These are phyloP conservation scores for Eilema griseolum DNA, from an alignment of 2,888 invertebrate species.

Conservation along the genomic window DNA sequence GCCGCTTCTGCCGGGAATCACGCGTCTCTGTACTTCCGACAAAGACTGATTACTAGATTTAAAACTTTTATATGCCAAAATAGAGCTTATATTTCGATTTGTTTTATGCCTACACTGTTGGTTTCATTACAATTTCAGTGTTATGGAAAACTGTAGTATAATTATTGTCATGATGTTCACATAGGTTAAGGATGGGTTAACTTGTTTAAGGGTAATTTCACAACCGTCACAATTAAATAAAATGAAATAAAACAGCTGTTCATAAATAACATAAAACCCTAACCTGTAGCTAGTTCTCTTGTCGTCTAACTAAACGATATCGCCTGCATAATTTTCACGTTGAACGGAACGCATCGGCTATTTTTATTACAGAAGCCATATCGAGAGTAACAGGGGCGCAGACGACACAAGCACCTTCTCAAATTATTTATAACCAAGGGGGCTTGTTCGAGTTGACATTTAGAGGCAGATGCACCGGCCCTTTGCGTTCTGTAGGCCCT, in stretches of 20 bases:
- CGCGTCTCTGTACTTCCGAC: no score
- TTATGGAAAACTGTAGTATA: no score
- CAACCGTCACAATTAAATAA: constrained; percentile 8
- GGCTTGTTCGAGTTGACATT: constrained; percentile 79
- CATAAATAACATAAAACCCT: constrained; percentile 41
- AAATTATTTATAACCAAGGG: constrained; percentile 80
- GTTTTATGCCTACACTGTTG: no score
- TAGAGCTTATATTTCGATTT: no score
- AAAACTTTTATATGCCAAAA: no score
- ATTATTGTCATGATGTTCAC: neutral
- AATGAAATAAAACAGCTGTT: constrained; percentile 19
- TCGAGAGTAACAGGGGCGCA: constrained; percentile 70
- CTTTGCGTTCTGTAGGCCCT: constrained; percentile 63
- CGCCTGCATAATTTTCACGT: constrained; percentile 66
- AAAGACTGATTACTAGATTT: no score
- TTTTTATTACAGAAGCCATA: constrained; percentile 79
- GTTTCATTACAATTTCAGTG: no score
- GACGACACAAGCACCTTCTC: constrained; percentile 66
- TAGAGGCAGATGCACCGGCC: constrained; percentile 74
- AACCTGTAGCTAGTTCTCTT: constrained; percentile 42
- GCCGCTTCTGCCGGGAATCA: no score
- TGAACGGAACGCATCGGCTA: constrained; percentile 63
- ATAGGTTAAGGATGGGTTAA: neutral
- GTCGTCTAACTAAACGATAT: constrained; percentile 43
- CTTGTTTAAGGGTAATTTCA: constrained; percentile 7